Evolutionary conservation across 2,888 invertebrate genomes (phyloP).

Genomic region (Drosophila tripunctata): DNA sequence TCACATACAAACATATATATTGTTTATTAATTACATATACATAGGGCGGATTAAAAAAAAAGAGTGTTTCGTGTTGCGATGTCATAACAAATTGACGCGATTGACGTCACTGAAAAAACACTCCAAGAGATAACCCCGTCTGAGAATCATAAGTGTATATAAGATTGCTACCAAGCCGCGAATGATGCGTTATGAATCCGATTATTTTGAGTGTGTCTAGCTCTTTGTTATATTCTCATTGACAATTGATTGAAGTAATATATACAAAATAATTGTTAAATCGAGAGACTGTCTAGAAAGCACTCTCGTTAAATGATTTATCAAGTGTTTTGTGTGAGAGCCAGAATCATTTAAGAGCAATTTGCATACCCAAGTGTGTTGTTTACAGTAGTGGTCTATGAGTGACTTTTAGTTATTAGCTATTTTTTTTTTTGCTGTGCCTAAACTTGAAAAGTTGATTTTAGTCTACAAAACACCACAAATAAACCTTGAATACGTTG

Average conservation of each 20-base stretch:
- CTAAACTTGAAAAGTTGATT: conserved; percentile 38
- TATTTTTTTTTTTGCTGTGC: no score
- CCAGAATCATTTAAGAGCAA: conserved; percentile 9
- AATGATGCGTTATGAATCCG: background rate
- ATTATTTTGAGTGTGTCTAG: background rate
- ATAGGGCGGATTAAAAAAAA: background rate
- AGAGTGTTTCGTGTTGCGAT: conserved; percentile 22
- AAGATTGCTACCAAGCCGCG: background rate
- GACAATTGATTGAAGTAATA: conserved; percentile 25
- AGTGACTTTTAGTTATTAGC: conserved; percentile 1
- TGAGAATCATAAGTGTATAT: background rate
- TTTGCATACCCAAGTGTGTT: conserved; percentile 39
- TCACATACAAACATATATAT: no score
- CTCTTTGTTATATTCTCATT: conserved; percentile 17
- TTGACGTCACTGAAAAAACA: conserved; percentile 61
- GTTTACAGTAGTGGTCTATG: conserved; percentile 24
- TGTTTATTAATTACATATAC: conserved; percentile 24
- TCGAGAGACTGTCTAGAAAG: background rate
- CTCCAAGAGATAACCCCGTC: conserved; percentile 57
- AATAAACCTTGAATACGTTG: conserved; percentile 35
- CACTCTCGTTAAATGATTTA: conserved; percentile 6
- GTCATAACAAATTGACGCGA: conserved; percentile 53
- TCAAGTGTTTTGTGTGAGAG: conserved; percentile 26
- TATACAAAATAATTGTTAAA: conserved; percentile 2
- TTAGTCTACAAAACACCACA: conserved; percentile 1